These are phyloP conservation scores for Synergus laeviventris DNA, from an alignment of 2,888 invertebrate species.

Conservation along the genomic window DNA sequence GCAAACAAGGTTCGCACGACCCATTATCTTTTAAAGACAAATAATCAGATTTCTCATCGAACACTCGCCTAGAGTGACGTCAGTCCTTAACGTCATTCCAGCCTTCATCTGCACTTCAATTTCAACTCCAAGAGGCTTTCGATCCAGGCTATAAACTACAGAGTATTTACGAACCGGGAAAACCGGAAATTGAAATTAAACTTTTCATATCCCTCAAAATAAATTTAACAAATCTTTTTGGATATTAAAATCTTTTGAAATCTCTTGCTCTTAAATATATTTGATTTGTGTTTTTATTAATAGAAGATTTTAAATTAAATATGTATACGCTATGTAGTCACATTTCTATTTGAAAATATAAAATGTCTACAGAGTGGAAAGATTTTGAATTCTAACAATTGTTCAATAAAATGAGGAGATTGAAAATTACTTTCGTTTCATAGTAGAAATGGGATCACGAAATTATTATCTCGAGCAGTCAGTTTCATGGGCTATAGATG, in stretches of 20 bases:
- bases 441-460: neutral
- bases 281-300: too few relatives aligned
- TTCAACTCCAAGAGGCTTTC: neutral
- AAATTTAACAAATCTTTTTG: too few relatives aligned
- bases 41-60: neutral
- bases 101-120: neutral
- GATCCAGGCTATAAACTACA: neutral
- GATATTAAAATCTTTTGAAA: too few relatives aligned
- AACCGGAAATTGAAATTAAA: too few relatives aligned
- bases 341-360: too few relatives aligned
- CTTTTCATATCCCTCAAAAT: too few relatives aligned
- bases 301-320: neutral
- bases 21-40: neutral
- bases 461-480: neutral
- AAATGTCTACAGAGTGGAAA: too few relatives aligned
- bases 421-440: neutral
- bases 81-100: neutral
- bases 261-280: too few relatives aligned
- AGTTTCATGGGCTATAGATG: neutral
- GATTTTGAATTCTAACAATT: too few relatives aligned
- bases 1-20: constrained; percentile 67
- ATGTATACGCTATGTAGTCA: too few relatives aligned
- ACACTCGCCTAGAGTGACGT: neutral
- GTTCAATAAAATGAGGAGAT: neutral
- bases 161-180: too few relatives aligned